phyloP scores from a whole-genome alignment of 2,888 invertebrate species.

The Nymphalis c-album region DNA sequence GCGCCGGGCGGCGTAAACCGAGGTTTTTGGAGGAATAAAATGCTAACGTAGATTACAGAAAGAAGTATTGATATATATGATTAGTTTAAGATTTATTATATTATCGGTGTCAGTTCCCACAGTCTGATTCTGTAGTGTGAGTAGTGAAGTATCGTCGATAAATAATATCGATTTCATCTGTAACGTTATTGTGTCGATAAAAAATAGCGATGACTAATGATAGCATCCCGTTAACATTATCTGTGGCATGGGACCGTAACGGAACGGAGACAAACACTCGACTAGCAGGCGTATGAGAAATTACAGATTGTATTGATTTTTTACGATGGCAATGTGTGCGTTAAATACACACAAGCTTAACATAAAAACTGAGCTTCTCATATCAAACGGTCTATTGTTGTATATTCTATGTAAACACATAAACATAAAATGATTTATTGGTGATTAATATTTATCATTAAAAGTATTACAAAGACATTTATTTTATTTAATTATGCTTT shows the following conservation, averaged over 20 bases:
- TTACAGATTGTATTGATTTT: background rate
- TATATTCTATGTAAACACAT: background rate
- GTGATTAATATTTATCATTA: no score
- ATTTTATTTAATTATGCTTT: no score
- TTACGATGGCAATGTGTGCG: background rate
- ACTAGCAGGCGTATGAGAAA: background rate
- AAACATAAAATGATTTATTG: no score
- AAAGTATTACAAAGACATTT: no score
- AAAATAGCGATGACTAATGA: slow-evolving; percentile 18
- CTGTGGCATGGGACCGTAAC: slow-evolving; percentile 40
- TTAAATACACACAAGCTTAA: background rate
- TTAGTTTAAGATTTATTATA: no score
- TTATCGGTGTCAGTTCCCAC: no score
- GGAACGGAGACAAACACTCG: slow-evolving; percentile 29
- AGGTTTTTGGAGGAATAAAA: no score
- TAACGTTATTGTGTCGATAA: slow-evolving; percentile 7
- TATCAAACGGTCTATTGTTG: background rate
- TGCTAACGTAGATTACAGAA: no score
- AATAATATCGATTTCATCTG: background rate
- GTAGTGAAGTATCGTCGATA: no score
- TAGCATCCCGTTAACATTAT: slow-evolving; percentile 37
- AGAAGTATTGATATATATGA: no score
- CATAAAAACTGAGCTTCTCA: background rate
- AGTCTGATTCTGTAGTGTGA: no score
- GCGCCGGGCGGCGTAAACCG: no score